Percentiles rank a stretch among this genome's conserved stretches.
Conservation (phyloP, 2,888 invertebrate species). For the Rhimphoctona megacephalus region DNA sequence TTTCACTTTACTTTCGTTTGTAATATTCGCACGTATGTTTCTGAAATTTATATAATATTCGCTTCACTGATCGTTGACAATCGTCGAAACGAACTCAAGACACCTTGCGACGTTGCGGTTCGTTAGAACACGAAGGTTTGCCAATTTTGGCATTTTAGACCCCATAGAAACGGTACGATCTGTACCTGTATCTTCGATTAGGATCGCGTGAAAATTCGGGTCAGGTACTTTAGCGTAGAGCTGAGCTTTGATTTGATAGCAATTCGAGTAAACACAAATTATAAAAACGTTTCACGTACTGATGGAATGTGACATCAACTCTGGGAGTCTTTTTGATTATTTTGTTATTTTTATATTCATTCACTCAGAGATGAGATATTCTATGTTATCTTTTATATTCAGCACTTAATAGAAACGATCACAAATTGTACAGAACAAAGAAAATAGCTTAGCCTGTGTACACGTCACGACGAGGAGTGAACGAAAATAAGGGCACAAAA, state of each 20-base stretch:
- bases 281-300: slow-evolving; percentile 59
- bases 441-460: slow-evolving; percentile 63
- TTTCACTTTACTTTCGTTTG: not conserved
- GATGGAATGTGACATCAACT: slow-evolving; percentile 63
- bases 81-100: slow-evolving; percentile 39
- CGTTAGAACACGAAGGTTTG: slow-evolving; percentile 62
- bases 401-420: slow-evolving; percentile 77
- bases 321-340: slow-evolving; percentile 58
- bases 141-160: slow-evolving; percentile 53
- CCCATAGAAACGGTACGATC: not conserved
- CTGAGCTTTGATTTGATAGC: slow-evolving; percentile 63
- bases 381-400: slow-evolving; percentile 74
- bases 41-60: slow-evolving; percentile 49
- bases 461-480: slow-evolving; percentile 2
- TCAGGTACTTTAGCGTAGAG: slow-evolving; percentile 61
- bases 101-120: slow-evolving; percentile 56
- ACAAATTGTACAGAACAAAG: slow-evolving; percentile 73
- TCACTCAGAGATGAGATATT: not conserved
- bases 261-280: slow-evolving; percentile 67
- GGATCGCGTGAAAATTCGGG: slow-evolving; percentile 61
- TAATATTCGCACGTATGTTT: slow-evolving; percentile 35
- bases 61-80: slow-evolving; percentile 53
- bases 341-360: not conserved
- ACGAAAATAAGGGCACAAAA: slow-evolving; percentile 13
- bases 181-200: not conserved